Conservation (phyloP, 1,140 invertebrate species). For the Apis florea region DNA sequence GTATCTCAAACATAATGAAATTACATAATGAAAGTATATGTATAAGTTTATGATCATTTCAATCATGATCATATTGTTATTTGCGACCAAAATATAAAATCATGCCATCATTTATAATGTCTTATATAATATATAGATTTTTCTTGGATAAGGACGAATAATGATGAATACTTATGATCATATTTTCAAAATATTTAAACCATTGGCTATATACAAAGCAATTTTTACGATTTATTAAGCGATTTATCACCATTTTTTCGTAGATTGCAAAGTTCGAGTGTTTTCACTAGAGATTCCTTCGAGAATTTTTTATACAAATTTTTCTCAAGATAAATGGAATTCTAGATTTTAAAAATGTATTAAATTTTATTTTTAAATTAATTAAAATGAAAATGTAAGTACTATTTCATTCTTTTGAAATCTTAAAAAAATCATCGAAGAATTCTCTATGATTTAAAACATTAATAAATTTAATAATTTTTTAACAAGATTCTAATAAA, state of each 20-base stretch:
- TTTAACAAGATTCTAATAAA: neutral
- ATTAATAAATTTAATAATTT: neutral
- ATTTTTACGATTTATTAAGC: neutral
- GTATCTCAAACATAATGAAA: neutral
- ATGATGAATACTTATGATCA: too few species aligned
- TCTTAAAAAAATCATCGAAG: neutral
- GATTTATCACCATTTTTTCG: neutral
- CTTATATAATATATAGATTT: neutral
- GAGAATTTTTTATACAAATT: neutral
- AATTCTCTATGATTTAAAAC: neutral
- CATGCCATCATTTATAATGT: neutral
- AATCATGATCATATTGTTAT: neutral
- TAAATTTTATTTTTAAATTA: neutral
- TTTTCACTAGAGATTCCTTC: neutral
- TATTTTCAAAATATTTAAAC: neutral
- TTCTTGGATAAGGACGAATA: neutral
- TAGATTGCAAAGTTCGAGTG: neutral
- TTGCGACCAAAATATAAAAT: neutral
- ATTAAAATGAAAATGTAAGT: too few species aligned
- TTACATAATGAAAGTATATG: neutral
- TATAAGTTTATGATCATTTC: neutral
- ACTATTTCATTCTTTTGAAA: neutral
- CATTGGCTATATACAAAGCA: conserved; percentile 3
- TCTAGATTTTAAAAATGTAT: neutral
- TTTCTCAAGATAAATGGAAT: too few species aligned